Conservation (phyloP, 1,140 invertebrate species). For the Drosophila carrolli region DNA sequence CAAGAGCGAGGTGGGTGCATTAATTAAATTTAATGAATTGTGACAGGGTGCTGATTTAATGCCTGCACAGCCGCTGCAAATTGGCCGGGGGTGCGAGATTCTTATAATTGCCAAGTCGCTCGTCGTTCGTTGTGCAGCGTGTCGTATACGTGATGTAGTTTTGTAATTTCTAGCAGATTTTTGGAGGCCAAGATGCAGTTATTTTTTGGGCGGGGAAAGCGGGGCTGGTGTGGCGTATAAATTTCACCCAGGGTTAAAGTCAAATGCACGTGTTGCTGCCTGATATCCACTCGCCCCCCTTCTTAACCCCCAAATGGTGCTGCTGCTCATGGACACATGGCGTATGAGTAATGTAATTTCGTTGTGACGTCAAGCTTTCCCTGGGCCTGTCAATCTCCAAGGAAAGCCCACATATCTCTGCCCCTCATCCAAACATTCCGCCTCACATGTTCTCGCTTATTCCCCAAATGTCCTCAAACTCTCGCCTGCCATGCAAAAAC, state of each 20-base stretch:
- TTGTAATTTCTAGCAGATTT: slow-evolving; percentile 31
- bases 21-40: slow-evolving; percentile 81
- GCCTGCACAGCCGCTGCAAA: slow-evolving; percentile 43
- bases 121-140: slow-evolving; percentile 2
- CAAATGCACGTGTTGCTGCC: slow-evolving; percentile 58
- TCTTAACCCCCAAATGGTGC: background rate
- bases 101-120: slow-evolving; percentile 31
- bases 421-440: background rate
- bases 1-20: slow-evolving; percentile 40
- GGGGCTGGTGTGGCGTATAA: background rate
- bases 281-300: background rate
- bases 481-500: slow-evolving; percentile 39
- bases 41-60: slow-evolving; percentile 72
- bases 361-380: slow-evolving; percentile 43
- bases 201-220: background rate
- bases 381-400: slow-evolving; percentile 43
- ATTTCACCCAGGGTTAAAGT: slow-evolving; percentile 21
- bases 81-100: slow-evolving; percentile 3
- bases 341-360: slow-evolving; percentile 73
- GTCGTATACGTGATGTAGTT: slow-evolving; percentile 45
- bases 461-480: slow-evolving; percentile 37
- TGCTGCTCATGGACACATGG: slow-evolving; percentile 28
- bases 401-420: slow-evolving; percentile 4
- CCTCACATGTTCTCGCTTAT: slow-evolving; percentile 24
- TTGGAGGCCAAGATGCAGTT: slow-evolving; percentile 44